phyloP scores from a whole-genome alignment of 2,888 invertebrate genomes.

The Anthrax anthrax region DNA sequence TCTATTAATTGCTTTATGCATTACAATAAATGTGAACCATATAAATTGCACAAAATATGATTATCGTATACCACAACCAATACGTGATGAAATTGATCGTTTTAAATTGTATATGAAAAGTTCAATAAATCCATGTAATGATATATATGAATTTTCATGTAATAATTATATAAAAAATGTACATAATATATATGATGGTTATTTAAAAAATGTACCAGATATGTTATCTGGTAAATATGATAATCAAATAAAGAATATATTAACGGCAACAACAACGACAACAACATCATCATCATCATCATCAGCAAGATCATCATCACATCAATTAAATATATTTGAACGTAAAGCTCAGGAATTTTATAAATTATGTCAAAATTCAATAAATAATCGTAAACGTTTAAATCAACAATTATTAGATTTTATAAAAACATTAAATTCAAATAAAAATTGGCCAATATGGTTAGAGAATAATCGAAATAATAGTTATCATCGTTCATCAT shows the following conservation, averaged over 20 bases:
- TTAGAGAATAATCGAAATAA: too few species aligned
- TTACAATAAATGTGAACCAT: too few species aligned
- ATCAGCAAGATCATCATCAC: neutral
- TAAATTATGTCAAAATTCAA: neutral
- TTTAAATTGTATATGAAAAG: neutral
- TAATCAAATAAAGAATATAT: neutral
- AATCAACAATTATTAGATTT: neutral
- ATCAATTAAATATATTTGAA: neutral
- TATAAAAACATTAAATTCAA: neutral
- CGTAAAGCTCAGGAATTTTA: neutral
- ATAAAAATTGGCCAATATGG: neutral
- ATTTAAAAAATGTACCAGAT: neutral
- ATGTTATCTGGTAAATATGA: neutral
- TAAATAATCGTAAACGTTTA: neutral
- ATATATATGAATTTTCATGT: constrained; percentile 2
- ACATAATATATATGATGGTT: neutral
- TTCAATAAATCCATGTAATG: neutral
- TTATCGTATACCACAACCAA: too few species aligned
- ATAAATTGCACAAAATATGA: too few species aligned
- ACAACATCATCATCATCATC: too few species aligned
- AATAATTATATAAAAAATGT: neutral
- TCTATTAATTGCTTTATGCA: too few species aligned
- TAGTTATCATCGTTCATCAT: too few species aligned
- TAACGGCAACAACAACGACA: neutral
- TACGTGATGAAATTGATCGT: neutral